Percentiles rank a stretch among this genome's conserved stretches.
phyloP scores from a whole-genome alignment of 2,888 invertebrate species.

The Orchestes rusci region DNA sequence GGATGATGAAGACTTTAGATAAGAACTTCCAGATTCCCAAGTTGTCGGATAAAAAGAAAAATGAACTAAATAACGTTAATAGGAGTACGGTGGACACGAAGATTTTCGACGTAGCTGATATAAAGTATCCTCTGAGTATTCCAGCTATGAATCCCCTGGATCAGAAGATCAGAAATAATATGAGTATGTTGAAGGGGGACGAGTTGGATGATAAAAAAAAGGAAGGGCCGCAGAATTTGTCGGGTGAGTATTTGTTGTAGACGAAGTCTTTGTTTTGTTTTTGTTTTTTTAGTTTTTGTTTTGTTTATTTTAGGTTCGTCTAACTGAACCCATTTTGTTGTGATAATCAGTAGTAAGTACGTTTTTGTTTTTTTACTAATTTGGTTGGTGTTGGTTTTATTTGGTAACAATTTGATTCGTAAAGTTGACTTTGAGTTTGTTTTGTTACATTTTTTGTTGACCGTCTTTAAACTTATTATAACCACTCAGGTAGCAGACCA shows the following conservation, averaged over 20 bases:
- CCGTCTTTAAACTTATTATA: no score
- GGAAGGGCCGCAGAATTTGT: slow-evolving; percentile 33
- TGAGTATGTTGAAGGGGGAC: slow-evolving; percentile 28
- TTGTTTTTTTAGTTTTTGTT: slow-evolving; percentile 1
- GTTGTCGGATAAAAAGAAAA: slow-evolving; percentile 47
- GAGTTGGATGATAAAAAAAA: slow-evolving; percentile 34
- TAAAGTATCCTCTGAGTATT: slow-evolving; percentile 38
- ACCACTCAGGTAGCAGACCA: no score
- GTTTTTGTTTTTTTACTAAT: no score
- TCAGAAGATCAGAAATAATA: slow-evolving; percentile 38
- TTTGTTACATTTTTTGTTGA: no score
- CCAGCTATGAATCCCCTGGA: slow-evolving; percentile 39
- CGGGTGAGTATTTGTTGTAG: slow-evolving; percentile 18
- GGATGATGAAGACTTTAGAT: slow-evolving; percentile 66
- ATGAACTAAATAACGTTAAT: slow-evolving; percentile 35
- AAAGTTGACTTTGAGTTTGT: no score
- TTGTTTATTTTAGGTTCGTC: background rate
- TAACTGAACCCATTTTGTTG: no score
- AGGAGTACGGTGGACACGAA: slow-evolving; percentile 37
- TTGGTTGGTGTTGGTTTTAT: no score
- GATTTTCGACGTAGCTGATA: slow-evolving; percentile 37
- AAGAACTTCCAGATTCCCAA: slow-evolving; percentile 86
- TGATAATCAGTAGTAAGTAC: no score
- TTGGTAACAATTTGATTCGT: no score
- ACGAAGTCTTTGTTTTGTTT: background rate